Base-by-base conservation (phyloP, 1,140 invertebrate genomes). In the Drosophila pruinosa region DNA sequence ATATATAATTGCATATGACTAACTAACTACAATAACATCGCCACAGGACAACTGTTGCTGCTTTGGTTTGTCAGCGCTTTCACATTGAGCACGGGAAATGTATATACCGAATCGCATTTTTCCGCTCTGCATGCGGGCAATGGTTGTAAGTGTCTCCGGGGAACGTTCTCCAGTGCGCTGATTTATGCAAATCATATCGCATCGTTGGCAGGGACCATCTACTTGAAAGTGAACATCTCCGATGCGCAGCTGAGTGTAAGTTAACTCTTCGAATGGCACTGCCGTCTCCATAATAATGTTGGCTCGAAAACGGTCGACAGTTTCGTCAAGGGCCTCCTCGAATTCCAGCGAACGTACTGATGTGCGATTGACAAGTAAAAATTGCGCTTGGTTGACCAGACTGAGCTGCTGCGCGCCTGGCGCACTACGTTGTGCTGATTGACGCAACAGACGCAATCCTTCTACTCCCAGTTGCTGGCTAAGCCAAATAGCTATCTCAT, bases 131-230 rank as follows among this genome's bases (percentile, higher is more conserved):
- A 94, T 92, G 81, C 94, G 93, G 2, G 95, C 94, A 62, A 98
- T 93, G 3, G 97, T 96, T 62, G 95, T 92, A n/a, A 99, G 91
- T 2, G 97, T 97, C 91, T 98, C 97, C 0, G 95, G 93, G 8
- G 95, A 96, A 81, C 95, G 96, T 80, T 94, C 90, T 0, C 96
- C 96, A 8, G 95, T 97, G 8, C 92, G 92, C 92, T 98, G 97
- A 92, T 98, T 95, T 59, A 98, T 96, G 77, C 97, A 98, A 43
- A 99, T 95, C 96, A 98, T 98, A 92, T 98, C 97, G 91, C 98
- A 99, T 57, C 98, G 94, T 6, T 94, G 95, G 83, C 98, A 99
- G 26, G 94, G 93, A 1, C 96, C 95, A 72, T 95, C 93, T 39
- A 95, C 94, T 94, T 97, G 80, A 39, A 93, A 93, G 28, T 28